Percentiles rank a stretch among this genome's conserved stretches.
These are phyloP conservation scores for Mastomys natalensis DNA, from an alignment of 2,113 vertebrate species.

Conservation along the genomic window DNA sequence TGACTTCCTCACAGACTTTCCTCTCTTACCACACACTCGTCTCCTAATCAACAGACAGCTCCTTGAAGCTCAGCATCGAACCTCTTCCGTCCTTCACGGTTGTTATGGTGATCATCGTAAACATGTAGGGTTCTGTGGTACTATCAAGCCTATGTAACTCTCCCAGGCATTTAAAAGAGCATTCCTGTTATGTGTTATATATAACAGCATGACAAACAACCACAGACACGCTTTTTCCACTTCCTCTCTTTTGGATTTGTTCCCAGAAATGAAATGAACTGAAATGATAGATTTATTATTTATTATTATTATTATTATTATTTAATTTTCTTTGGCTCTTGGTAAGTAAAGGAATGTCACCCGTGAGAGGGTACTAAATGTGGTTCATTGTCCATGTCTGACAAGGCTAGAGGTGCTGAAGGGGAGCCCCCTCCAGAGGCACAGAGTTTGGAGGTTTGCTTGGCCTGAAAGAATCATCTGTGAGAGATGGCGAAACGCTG, in stretches of 20 bases:
- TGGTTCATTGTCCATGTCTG: neutral
- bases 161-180: neutral
- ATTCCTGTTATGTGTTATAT: neutral
- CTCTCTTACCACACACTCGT: too few relatives aligned
- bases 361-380: neutral
- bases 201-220: neutral
- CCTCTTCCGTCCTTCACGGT: neutral
- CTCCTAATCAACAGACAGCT: neutral
- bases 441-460: neutral
- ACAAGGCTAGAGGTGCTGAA: too few relatives aligned
- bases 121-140: neutral
- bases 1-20: neutral
- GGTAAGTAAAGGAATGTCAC: neutral
- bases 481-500: neutral
- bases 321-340: neutral
- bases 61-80: neutral
- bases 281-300: neutral
- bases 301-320: neutral
- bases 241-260: neutral
- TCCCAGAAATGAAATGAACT: slow-evolving; percentile 4
- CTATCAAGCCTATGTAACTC: neutral
- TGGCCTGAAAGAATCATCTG: neutral
- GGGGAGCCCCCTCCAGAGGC: too few relatives aligned
- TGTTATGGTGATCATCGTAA: neutral
- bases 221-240: neutral